These are phyloP conservation scores for Pectinophora gossypiella DNA, from an alignment of 1,140 invertebrate genomes.

Conservation along the genomic window DNA sequence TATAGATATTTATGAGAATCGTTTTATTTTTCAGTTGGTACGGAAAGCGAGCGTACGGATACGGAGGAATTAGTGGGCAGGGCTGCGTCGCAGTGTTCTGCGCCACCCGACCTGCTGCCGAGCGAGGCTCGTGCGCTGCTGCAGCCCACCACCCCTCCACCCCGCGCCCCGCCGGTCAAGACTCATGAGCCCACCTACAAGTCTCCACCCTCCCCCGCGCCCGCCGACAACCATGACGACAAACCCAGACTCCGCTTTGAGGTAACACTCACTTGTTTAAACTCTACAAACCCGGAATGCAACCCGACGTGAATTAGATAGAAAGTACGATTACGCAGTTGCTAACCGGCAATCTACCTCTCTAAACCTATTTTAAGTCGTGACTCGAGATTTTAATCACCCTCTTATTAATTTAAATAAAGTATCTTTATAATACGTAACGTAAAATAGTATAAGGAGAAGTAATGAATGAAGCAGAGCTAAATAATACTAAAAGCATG, in stretches of 20 bases:
- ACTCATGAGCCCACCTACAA: conserved; percentile 32
- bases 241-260: conserved; percentile 61
- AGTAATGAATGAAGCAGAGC: background rate
- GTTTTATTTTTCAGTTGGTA: conserved; percentile 67
- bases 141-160: conserved; percentile 42
- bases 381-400: conserved; percentile 1
- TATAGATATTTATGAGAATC: background rate
- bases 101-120: conserved; percentile 65
- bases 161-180: conserved; percentile 10
- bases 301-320: background rate
- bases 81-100: conserved; percentile 68
- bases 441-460: background rate
- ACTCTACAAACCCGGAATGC: background rate
- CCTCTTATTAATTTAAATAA: background rate
- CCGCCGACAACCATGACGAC: conserved; percentile 31
- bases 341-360: background rate
- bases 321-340: background rate
- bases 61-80: conserved; percentile 76
- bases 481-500: too few species aligned
- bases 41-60: conserved; percentile 75
- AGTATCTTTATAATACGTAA: background rate
- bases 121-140: conserved; percentile 61
- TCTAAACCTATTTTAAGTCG: background rate
- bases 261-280: conserved; percentile 27
- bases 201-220: conserved; percentile 29